Conservation (phyloP, 1,140 invertebrate species). For the Vanessa tameamea region DNA sequence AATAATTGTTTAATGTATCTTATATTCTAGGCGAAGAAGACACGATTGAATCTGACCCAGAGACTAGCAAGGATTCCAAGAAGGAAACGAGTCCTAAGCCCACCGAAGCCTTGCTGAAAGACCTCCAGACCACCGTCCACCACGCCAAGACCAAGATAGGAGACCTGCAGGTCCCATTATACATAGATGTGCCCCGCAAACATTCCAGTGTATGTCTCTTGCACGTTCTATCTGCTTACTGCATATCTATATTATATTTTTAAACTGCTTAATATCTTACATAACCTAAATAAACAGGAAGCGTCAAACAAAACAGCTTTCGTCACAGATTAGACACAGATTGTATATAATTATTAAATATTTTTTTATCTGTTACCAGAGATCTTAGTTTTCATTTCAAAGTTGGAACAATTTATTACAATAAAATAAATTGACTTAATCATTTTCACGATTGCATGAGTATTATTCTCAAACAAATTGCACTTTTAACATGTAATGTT, state of each 20-base stretch:
- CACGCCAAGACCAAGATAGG: conserved; percentile 83
- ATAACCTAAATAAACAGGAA: not conserved
- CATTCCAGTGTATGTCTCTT: conserved; percentile 69
- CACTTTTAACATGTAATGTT: not conserved
- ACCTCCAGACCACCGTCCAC: conserved; percentile 81
- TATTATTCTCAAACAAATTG: not conserved
- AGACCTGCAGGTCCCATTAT: conserved; percentile 80
- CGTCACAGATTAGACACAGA: not conserved
- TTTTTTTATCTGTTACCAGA: not conserved
- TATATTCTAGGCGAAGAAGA: conserved; percentile 71
- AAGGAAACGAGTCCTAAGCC: conserved; percentile 67
- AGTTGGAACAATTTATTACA: not conserved
- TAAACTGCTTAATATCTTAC: not conserved
- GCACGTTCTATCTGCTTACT: conserved; percentile 68
- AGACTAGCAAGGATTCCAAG: conserved; percentile 49
- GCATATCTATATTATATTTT: conserved; percentile 1
- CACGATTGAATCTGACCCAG: conserved; percentile 65
- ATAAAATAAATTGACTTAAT: not conserved
- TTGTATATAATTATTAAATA: not conserved
- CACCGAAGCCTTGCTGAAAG: conserved; percentile 65
- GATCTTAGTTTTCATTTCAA: too few species aligned
- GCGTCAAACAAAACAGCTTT: not conserved
- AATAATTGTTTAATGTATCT: too few species aligned
- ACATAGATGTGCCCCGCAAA: conserved; percentile 59
- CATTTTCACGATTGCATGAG: not conserved